Base-by-base conservation (phyloP, 1,140 invertebrate genomes). In the Diorhabda elongata region DNA sequence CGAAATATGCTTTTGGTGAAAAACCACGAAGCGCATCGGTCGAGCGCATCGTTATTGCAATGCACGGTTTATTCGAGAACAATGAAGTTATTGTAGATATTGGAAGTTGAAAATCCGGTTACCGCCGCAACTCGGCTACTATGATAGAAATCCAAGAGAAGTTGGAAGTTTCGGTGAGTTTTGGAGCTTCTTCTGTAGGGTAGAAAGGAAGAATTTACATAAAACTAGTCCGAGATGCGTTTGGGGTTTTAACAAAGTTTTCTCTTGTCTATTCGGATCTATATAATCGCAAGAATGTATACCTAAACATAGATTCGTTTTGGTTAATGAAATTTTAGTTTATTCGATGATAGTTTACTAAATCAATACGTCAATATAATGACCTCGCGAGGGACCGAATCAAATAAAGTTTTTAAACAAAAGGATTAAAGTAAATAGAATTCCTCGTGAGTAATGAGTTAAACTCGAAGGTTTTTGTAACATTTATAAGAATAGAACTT, bases 1-100 rank as follows among this genome's bases (percentile, higher is more conserved):
- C 47, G 47, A 52, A 52, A 52, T 52, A 52, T 52, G 47, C 47
- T 52, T 52, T 26, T 52, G 47, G 47, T n/a, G 6, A 52, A 52
- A 52, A 52, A 52, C 47, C 47, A 52, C 47, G 47, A 52, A 52
- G 47, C 47, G n/a, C 47, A 26, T 26, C 26, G 26, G 26, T 26
- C 47, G n/a, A 52, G 47, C 47, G 47, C 47, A 52, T 52, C 47
- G 47, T 52, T 52, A 52, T 52, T 52, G 47, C 47, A 52, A 52
- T 52, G 3, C 47, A 52, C n/a, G n/a, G 47, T 52, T 52, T 52
- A n/a, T 52, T 52, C 47, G 47, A 52, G 47, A 52, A 52, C 47
- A 52, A 52, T 52, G 47, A 52, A 52, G 47, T 52, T 52, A 52
- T 52, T 52, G 47, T 52, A 52, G 47, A 52, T 52, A 52, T 52